A percentile compares a stretch with the other conserved stretches of the same genome.
phyloP scores from a whole-genome alignment of 2,113 vertebrate species.

The Actinemys pallida region DNA sequence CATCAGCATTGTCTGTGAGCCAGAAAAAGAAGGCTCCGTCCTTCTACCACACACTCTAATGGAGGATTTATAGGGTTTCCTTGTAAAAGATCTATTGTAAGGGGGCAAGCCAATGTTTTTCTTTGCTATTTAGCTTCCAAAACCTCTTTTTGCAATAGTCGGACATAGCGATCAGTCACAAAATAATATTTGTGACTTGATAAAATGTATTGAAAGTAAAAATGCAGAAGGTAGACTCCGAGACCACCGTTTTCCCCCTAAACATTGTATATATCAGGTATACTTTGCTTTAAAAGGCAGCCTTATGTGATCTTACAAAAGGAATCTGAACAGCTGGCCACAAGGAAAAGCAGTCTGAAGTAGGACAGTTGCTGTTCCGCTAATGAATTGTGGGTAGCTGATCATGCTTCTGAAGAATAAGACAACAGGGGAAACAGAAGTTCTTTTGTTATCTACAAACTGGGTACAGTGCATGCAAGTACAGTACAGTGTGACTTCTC shows the following conservation, averaged over 20 bases:
- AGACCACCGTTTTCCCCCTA: conserved; percentile 1
- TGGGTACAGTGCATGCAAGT: conserved; percentile 8
- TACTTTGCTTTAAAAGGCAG: conserved; percentile 48
- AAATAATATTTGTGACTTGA: neutral
- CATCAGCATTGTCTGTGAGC: neutral
- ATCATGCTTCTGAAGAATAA: conserved; percentile 1
- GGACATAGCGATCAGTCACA: neutral
- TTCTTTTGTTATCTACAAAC: conserved; percentile 36
- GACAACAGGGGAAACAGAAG: neutral
- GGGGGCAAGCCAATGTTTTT: neutral
- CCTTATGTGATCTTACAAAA: conserved; percentile 9
- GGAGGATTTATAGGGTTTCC: neutral
- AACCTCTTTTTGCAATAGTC: neutral
- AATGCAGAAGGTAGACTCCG: conserved; percentile 25
- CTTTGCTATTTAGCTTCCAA: neutral
- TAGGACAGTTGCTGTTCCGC: conserved; percentile 7
- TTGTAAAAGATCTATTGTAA: neutral
- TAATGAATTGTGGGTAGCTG: conserved; percentile 16
- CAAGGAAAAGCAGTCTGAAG: neutral
- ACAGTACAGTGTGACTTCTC: conserved; percentile 20
- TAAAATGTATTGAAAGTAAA: neutral
- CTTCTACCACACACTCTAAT: neutral
- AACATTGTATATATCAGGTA: conserved; percentile 30
- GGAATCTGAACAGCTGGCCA: neutral
- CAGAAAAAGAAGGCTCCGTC: neutral